Conservation (phyloP, 2,113 vertebrate genomes). For the Ramphastos sulfuratus region DNA sequence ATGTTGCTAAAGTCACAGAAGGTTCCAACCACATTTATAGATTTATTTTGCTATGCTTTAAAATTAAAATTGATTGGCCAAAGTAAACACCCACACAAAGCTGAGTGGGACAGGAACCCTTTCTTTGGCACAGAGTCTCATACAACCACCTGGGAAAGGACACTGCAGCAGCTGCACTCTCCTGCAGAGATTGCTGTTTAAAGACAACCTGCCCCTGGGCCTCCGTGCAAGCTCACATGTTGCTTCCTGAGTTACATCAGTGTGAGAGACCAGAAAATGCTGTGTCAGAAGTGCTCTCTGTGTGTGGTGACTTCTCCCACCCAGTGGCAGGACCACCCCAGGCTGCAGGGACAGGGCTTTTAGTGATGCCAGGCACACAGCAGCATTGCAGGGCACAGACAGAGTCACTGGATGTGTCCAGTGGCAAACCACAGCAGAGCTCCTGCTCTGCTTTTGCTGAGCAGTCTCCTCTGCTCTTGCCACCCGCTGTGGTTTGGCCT, state of each 20-base stretch:
- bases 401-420: neutral
- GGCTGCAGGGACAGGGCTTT: neutral
- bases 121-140: neutral
- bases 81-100: neutral
- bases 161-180: neutral
- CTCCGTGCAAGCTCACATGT: neutral
- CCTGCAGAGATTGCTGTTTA: neutral
- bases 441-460: neutral
- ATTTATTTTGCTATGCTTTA: neutral
- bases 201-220: neutral
- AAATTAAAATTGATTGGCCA: neutral
- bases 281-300: neutral
- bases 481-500: conserved; percentile 22
- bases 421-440: neutral
- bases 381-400: neutral
- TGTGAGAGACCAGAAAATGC: neutral
- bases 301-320: neutral
- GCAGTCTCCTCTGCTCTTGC: neutral
- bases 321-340: neutral
- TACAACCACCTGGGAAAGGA: neutral
- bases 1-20: neutral
- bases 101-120: neutral
- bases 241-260: neutral
- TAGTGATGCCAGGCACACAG: fast-evolving
- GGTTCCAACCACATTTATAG: neutral